Percentiles rank a stretch among this genome's conserved stretches.
Evolutionary conservation across 2,797 vertebrate genomes (phyloP).

Genomic region (Antrozous pallidus): DNA sequence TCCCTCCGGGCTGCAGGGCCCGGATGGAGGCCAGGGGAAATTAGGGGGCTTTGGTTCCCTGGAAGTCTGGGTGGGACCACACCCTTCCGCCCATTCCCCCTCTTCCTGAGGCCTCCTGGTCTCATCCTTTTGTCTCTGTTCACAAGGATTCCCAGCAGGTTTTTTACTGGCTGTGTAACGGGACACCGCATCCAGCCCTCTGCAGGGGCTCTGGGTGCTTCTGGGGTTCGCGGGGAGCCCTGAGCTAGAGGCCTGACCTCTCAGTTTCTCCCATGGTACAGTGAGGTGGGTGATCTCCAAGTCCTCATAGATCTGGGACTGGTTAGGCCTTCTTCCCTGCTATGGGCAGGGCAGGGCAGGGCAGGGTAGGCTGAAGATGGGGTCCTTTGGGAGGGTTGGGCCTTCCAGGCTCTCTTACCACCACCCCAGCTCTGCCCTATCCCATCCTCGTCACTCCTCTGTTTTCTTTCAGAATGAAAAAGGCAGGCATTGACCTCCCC

Average conservation of each 20-base stretch:
- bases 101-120: not conserved
- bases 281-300: not conserved
- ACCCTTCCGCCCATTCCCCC: conserved; percentile 51
- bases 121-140: conserved; percentile 50
- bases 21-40: conserved; percentile 13
- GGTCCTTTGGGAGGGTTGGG: not conserved
- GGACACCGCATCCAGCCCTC: not conserved
- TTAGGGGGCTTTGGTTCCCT: not conserved
- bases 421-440: not conserved
- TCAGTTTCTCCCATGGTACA: not conserved
- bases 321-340: not conserved
- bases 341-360: not conserved
- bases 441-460: conserved; percentile 83
- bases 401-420: not conserved
- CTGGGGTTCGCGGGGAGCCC: not conserved
- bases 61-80: not conserved
- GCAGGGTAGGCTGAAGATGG: not conserved
- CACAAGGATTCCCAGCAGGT: not conserved
- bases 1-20: conserved; percentile 46
- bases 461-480: conserved; percentile 99
- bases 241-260: not conserved
- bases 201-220: not conserved
- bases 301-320: not conserved
- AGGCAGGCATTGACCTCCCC: conserved; percentile 90
- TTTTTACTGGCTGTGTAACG: not conserved